Evolutionary conservation across 2,888 invertebrate species (phyloP), one percentile per base, ranked within the genome.

Genomic region (Cheiracanthium punctorium): DNA sequence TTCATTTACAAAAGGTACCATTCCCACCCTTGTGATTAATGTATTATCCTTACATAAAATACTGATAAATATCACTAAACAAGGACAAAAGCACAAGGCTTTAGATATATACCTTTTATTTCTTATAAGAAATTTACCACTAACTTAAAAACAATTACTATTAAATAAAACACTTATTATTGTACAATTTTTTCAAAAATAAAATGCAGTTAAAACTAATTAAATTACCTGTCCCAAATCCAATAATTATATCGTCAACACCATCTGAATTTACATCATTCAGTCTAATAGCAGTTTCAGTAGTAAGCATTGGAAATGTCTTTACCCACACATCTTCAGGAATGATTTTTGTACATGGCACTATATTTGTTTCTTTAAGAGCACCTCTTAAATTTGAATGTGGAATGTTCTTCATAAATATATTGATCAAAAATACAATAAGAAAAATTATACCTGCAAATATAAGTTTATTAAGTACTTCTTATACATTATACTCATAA

Each of bases 201-300:
- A 43, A 64, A 52, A 58, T 14, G n/a, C 8, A 41, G 24, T 28
- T 28, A 64, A 64, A 64, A n/a, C n/a, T n/a, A 2, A 28, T 64
- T 24, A 12, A 17, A 12, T 89, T 91, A 95, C 95, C 95, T 91
- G 96, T 95, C 77, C 95, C 95, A 92, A 95, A 96, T 87, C 96
- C 96, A 88, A 96, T 93, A 79, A 96, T 93, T 30, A 96, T 93
- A 91, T 96, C 96, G 73, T 94, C 93, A 12, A 94, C 91, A 24
- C 93, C 94, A 92, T 96, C 96, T 1, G 93, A 92, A 92, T 96
- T 95, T 0, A 96, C 93, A 91, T 96, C 96, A 30, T 94, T 92
- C 86, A 94, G 93, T 89, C 95, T 93, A 88, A 96, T 92, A 0
- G 96, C 94, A 79, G 95, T 94, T 91, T 96, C 96, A 12, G 95